These are phyloP conservation scores for Oreocharis arfaki DNA, from an alignment of 2,113 vertebrate species.

Conservation along the genomic window DNA sequence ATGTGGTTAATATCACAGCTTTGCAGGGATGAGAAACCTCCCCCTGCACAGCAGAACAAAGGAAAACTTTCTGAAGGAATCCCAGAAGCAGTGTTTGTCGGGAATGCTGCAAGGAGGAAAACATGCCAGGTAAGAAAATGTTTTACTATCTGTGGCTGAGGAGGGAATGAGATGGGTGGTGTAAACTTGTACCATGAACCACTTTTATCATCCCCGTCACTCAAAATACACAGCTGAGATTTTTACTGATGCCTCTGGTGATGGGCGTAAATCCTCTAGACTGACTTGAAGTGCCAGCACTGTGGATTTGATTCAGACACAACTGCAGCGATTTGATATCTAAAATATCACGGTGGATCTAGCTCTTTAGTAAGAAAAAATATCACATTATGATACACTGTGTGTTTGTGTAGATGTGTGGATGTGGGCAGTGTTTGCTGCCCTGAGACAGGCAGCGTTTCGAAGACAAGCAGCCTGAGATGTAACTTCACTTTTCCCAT, in stretches of 20 bases:
- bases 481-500: conserved; percentile 24
- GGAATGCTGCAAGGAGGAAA: background rate
- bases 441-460: background rate
- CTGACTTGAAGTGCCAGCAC: accelerated
- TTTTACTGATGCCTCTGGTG: background rate
- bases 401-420: accelerated
- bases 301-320: background rate
- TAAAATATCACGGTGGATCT: background rate
- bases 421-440: background rate
- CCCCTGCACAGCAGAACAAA: background rate
- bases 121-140: background rate
- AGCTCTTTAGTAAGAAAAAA: background rate
- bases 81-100: background rate
- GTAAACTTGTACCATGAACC: background rate
- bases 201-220: background rate
- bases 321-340: background rate
- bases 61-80: background rate
- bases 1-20: background rate
- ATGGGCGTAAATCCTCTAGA: background rate
- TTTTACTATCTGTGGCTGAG: background rate
- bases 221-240: background rate
- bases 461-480: background rate
- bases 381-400: accelerated
- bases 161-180: background rate
- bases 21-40: background rate